Evolutionary conservation across 2,888 invertebrate genomes (phyloP), one percentile per base, ranked within the genome.

Genomic region (Abscondita cerata): DNA sequence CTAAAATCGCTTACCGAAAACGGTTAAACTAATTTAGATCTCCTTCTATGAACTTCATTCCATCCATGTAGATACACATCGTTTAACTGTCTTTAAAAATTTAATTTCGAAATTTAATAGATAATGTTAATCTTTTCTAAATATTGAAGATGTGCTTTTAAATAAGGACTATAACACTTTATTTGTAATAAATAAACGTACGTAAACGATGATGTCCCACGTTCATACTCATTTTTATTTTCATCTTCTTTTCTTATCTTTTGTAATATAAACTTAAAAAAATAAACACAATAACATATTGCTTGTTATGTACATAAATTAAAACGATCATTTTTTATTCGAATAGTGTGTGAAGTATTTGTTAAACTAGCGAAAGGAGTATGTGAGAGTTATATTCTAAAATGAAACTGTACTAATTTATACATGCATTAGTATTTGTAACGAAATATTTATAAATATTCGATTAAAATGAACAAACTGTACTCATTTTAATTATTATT

Each of bases 1-100:
- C 68, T 79, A 47, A 65, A 68, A 57, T 70, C 73, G 9, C 34
- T 62, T 11, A 51, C 59, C 8, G 63, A 63, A 41, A 63, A 63
- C 12, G 59, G 59, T 31, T 63, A 63, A 51, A 34, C 20, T 16
- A 15, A 51, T 19, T 11, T 33, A 50, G 18, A 12, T 16, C 12
- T 19, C 15, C 25, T 47, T 62, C 36, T 53, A 58, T 55, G 52
- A 66, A 61, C 52, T 62, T 65, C 68, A 68, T 68, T 68, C 67
- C 68, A 68, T 68, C 68, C 67, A 69, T 64, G 59, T 63, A 65
- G 83, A 62, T 57, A 50, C 36, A 38, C 52, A 36, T 25, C 20
- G 20, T 36, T 44, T 41, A 41, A 58, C 18, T 58, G 50, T 18
- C 33, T n/a, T n/a, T n/a, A n/a, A n/a, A n/a, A n/a, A 33, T 33